phyloP scores from a whole-genome alignment of 2,113 vertebrate species.

The Columba livia region DNA sequence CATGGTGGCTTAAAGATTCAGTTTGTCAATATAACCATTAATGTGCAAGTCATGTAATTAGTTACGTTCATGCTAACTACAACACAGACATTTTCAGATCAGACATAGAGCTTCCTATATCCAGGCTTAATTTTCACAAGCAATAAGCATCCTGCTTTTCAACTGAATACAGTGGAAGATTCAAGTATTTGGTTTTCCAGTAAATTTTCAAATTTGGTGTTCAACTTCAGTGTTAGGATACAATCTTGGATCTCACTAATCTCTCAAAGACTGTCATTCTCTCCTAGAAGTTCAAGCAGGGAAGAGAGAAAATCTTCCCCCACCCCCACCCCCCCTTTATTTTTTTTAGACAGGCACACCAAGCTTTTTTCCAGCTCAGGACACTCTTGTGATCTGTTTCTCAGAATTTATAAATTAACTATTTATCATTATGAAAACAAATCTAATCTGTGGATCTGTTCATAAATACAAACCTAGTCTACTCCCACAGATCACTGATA shows the following conservation, averaged over 20 bases:
- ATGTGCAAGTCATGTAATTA: background rate
- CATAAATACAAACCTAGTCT: background rate
- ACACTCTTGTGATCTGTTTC: background rate
- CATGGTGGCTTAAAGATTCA: background rate
- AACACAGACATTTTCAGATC: background rate
- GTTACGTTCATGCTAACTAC: background rate
- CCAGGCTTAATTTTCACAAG: background rate
- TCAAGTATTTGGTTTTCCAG: background rate
- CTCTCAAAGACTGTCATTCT: background rate
- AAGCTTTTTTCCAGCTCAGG: background rate
- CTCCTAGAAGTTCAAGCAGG: background rate
- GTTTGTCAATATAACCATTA: background rate
- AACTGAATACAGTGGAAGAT: background rate
- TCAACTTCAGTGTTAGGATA: background rate
- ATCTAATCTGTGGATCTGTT: background rate
- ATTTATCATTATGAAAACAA: background rate
- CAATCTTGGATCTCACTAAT: background rate
- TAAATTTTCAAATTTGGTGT: background rate
- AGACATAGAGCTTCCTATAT: background rate
- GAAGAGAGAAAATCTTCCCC: background rate
- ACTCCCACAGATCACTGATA: background rate
- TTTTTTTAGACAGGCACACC: background rate
- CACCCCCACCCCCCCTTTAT: too few relatives aligned
- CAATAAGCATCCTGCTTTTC: background rate
- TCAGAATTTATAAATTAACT: background rate